Base-by-base conservation (phyloP, 2,113 vertebrate genomes). In the Takifugu bimaculatus region DNA sequence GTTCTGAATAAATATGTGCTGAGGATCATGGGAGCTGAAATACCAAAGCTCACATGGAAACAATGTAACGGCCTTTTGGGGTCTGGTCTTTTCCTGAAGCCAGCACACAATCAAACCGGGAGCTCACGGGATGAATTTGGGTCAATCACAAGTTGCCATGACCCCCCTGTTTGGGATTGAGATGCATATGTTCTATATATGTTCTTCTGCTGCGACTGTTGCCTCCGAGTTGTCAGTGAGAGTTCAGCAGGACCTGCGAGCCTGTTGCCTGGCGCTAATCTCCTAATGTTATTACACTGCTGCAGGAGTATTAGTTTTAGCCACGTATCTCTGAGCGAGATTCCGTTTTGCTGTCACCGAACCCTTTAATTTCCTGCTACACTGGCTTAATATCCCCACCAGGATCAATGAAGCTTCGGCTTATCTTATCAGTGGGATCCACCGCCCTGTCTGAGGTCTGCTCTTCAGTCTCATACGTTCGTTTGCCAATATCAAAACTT, bases 331-430 rank as follows among this genome's bases (percentile, higher is more conserved):
- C 29, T 56, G 12, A 39, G 35, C 35, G 11, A 74, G 65, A 60
- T 68, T 62, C 35, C 3, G 15, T 39, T 71, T 79, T 69, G 20
- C 32, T 52, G 50, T 43, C 25, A 48, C 56, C 64, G 39, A 44
- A 20, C 15, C 28, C 52, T 67, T 80, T 86, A 60, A 88, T 88
- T 85, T 86, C 84, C 82, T 83, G 80, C 54, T 52, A n/a, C 60
- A 52, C 28, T 0, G 71, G 65, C 64, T 60, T 72, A 81, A 84
- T 86, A 77, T 84, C 74, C 77, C 63, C 25, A 42, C 60, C 25
- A 56, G 52, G 81, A 85, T 73, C 80, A 75, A 83, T 79, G 74
- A 68, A 64, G 48, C 61, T 63, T 57, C n/a, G 20, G 27, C 60
- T 63, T 63, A 70, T 83, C 72, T 83, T 73, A 77, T 83, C 80